Percentiles rank a stretch among this genome's conserved stretches.
These are phyloP conservation scores for Tricholauxania praeusta DNA, from an alignment of 2,888 invertebrate genomes.

Conservation along the genomic window DNA sequence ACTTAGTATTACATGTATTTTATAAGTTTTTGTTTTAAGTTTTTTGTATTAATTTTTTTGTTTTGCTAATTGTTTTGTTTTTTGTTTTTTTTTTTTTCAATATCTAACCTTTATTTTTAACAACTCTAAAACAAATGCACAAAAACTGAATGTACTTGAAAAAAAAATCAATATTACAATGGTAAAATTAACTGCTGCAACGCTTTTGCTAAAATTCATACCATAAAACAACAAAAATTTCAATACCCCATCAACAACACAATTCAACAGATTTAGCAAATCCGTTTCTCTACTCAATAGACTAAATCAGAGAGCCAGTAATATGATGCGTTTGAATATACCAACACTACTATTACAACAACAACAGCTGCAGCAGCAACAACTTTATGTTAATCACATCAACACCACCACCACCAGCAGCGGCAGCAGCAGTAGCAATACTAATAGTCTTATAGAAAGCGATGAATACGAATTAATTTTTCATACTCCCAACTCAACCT, in stretches of 20 bases:
- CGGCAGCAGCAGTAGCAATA: constrained; percentile 16
- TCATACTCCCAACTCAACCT: constrained; percentile 65
- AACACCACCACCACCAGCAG: constrained; percentile 35
- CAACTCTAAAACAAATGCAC: neutral
- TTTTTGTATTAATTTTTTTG: constrained; percentile 14
- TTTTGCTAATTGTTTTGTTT: constrained; percentile 3
- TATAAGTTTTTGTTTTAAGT: neutral
- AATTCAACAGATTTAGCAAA: constrained; percentile 66
- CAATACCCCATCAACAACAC: constrained; percentile 33
- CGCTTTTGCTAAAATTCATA: constrained; percentile 43
- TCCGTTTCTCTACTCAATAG: constrained; percentile 68
- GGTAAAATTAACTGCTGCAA: neutral
- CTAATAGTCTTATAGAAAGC: constrained; percentile 46
- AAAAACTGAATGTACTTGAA: constrained; percentile 34
- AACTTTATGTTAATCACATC: constrained; percentile 29
- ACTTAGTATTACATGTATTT: neutral
- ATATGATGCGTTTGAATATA: constrained; percentile 66
- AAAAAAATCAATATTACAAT: constrained; percentile 13
- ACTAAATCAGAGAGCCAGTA: constrained; percentile 67
- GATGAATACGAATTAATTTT: constrained; percentile 58
- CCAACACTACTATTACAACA: constrained; percentile 57
- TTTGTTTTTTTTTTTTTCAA: neutral
- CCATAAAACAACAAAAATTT: constrained; percentile 29
- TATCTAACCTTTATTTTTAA: neutral
- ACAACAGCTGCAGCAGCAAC: constrained; percentile 39